Evolutionary conservation across 2,888 invertebrate genomes (phyloP), one percentile per base, ranked within the genome.

Genomic region (Allacma fusca): DNA sequence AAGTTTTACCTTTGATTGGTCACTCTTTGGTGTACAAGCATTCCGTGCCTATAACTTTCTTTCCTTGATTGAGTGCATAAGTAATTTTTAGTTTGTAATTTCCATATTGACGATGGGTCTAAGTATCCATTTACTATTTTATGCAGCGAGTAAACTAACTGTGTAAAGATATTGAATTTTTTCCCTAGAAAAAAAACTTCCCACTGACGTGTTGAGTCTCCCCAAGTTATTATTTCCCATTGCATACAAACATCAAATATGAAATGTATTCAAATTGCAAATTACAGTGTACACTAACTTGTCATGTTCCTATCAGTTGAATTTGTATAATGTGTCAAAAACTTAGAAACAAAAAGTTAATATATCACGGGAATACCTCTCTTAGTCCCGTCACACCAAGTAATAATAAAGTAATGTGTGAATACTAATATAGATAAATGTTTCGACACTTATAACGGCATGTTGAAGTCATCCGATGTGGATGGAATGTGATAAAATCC

Each of bases 31-130:
- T 50, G 19, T 50, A n/a, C 50, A 50, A 50, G 16, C 50, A 50
- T 50, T 50, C 19, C n/a, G 50, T 50, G n/a, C 50, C n/a, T 50
- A n/a, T 50, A 50, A 50, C 50, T 16, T 50, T 50, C n/a, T n/a
- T 71, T 50, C 26, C 71, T 71, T 71, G 71, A 71, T 71, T 71
- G 71, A 71, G 57, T 50, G 71, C 71, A 71, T 57, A 57, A 71
- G 71, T 57, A 71, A 71, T 71, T 50, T 71, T 50, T n/a, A 44
- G 44, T 50, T 57, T 50, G 44, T 28, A 50, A 44, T 50, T 50
- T 71, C 71, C 28, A 44, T 50, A 71, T 44, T 50, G 44, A 44
- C 71, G 28, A 65, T 65, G 28, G 29, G 19, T 65, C 12, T 29
- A 28, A 65, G 65, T 29, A 65, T 29, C 26, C 65, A 65, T 50